Base-by-base conservation (phyloP, 1,140 invertebrate genomes). In the Drosophila nannoptera region DNA sequence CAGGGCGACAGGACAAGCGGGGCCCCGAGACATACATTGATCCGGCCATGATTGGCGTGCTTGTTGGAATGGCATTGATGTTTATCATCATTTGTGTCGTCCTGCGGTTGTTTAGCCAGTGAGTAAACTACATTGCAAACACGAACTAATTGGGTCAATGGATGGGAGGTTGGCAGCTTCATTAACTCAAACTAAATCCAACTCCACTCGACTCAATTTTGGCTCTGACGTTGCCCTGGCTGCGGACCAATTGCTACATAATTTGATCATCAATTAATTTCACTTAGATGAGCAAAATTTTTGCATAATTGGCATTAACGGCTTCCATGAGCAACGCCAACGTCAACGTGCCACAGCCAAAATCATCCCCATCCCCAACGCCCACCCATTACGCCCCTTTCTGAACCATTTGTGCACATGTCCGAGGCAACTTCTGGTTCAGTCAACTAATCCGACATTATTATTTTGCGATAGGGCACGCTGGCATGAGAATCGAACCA, bases 11-110 rank as follows among this genome's bases (percentile, higher is more conserved):
- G 62, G 84, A 89, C 32, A 89, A 87, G 53, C 70, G 74, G 31
- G 87, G 76, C 69, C 46, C 73, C 48, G 91, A 93, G 59, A 91
- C 91, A 53, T 93, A 94, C 78, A 90, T 96, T 59, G 95, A 97
- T 90, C 95, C 96, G 48, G 94, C 95, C 22, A 97, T 97, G 96
- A 96, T 97, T 83, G 94, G 95, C 46, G 94, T 97, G 46, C 92
- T 98, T 68, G 95, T 96, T 50, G 96, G 94, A 33, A 95, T 98
- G 93, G 95, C 94, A 62, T 92, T 97, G 53, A 98, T 98, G 96
- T 97, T 97, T 90, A 92, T 97, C 89, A 97, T 97, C 89, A 96
- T 98, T 87, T 98, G 96, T 90, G 94, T 98, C 70, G 96, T 97
- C 42, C 92, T 98, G 59, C 93, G 96, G 88, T 92, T 98, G 75